Percentiles rank a stretch among this genome's conserved stretches.
Evolutionary conservation across 2,888 invertebrate genomes (phyloP).

Genomic region (Drosophila demipolita): DNA sequence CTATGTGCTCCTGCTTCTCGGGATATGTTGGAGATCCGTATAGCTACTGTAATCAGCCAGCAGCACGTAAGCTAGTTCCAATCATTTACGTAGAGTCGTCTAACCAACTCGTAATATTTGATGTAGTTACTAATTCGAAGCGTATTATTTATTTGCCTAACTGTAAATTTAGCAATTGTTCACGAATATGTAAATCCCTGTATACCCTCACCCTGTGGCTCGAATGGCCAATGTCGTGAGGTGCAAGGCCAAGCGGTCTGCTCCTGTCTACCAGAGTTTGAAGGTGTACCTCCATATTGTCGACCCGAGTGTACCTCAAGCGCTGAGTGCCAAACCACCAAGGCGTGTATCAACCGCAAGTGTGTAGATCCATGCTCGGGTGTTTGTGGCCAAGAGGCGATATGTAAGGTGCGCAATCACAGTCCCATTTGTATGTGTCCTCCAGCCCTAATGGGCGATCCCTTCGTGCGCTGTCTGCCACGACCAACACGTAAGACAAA

Average conservation of each 20-base stretch:
- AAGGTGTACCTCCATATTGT: slow-evolving; percentile 89
- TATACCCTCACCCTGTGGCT: slow-evolving; percentile 89
- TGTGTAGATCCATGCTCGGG: slow-evolving; percentile 91
- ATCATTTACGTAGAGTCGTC: slow-evolving; percentile 37
- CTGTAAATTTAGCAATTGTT: slow-evolving; percentile 82
- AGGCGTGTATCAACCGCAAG: slow-evolving; percentile 90
- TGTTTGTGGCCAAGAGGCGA: slow-evolving; percentile 90
- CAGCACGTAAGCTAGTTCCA: slow-evolving; percentile 82
- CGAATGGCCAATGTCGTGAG: slow-evolving; percentile 90
- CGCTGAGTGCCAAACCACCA: slow-evolving; percentile 88
- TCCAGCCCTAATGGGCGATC: slow-evolving; percentile 89
- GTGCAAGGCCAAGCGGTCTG: slow-evolving; percentile 89
- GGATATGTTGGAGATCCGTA: slow-evolving; percentile 89
- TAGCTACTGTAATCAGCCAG: slow-evolving; percentile 86
- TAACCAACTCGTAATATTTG: slow-evolving; percentile 53
- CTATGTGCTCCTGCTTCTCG: slow-evolving; percentile 88
- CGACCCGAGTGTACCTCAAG: slow-evolving; percentile 91
- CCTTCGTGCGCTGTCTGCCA: slow-evolving; percentile 89
- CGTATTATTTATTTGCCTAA: slow-evolving; percentile 61
- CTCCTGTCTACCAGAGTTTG: slow-evolving; percentile 89
- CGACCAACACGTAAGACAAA: slow-evolving; percentile 85
- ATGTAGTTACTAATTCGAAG: slow-evolving; percentile 73
- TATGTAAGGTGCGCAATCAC: slow-evolving; percentile 91
- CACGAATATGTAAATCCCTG: slow-evolving; percentile 85
- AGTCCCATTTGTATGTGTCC: slow-evolving; percentile 92